Conservation (phyloP, 2,888 invertebrate species). For the Drosophila subsilvestris region DNA sequence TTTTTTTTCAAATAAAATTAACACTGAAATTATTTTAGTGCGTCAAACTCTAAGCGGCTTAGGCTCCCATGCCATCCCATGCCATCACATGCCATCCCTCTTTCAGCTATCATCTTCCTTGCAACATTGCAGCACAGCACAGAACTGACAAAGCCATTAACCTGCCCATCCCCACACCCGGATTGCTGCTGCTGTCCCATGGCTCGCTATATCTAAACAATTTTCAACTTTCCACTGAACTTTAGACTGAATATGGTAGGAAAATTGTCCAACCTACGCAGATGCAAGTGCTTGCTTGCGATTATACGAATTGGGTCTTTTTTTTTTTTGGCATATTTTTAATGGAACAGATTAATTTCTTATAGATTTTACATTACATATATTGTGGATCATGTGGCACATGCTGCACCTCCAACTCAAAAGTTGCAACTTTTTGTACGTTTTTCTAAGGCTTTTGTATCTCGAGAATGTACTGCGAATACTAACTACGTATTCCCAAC, state of each 20-base stretch:
- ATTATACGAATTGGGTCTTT: no score
- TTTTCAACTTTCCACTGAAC: not conserved
- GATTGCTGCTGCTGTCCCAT: not conserved
- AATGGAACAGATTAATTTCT: not conserved
- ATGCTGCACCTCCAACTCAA: no score
- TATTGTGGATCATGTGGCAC: no score
- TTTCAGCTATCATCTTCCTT: constrained; percentile 21
- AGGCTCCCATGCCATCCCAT: constrained; percentile 36
- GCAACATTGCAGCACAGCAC: constrained; percentile 38
- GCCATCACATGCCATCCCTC: constrained; percentile 40
- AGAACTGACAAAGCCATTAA: constrained; percentile 32
- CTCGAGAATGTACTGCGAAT: no score
- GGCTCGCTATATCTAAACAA: not conserved
- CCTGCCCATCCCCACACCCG: no score
- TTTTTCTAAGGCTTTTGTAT: no score
- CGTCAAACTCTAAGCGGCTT: constrained; percentile 69
- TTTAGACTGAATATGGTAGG: no score
- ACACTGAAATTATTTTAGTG: constrained; percentile 73
- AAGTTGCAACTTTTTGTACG: no score
- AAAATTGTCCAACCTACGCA: no score
- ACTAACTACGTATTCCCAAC: no score
- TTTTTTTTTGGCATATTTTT: not conserved
- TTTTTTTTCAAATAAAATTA: constrained; percentile 64
- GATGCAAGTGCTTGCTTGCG: no score
- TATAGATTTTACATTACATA: no score